Base-by-base conservation (phyloP, 2,888 invertebrate species). In the Drosophila pseudotalamancana region DNA sequence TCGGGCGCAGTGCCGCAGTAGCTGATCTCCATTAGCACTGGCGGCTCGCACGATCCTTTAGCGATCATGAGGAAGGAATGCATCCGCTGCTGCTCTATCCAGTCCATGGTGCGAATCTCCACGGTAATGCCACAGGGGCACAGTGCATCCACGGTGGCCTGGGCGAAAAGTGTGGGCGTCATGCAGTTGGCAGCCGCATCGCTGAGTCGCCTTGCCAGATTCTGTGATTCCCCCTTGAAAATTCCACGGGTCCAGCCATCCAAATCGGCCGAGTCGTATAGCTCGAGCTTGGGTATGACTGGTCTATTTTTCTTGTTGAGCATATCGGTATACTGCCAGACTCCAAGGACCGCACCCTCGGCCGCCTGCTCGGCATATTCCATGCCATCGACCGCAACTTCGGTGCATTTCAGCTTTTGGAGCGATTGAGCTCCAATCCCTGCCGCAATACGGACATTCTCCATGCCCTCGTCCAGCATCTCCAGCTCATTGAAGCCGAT, bases 161-260 rank as follows among this genome's bases (percentile, higher is more conserved):
- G 92, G 0, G 95, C 94, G 89, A 96, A 96, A 51, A 93, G 92
- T 0, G 94, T 93, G 4, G 96, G 96, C 0, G 96, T 96, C 94
- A 96, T 94, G 74, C 93, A 91, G 89, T 96, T 96, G 14, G 95
- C 94, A 0, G 96, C 95, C 0, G 94, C 93, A 85, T 96, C 96
- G 81, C 93, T 93, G 3, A 96, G 89, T 51, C 93, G 91, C n/a
- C 96, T 91, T 0, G 95, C 95, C 85, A 95, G 92, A 88, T 96
- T 96, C 90, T 96, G 96, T 0, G 94, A 94, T 55, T 95, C 93
- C 0, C 95, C 95, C 87, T 95, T 94, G 56, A 94, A 92, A 5
- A 92, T 85, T 1, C 96, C 96, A 25, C 93, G 90, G 12, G 92
- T 92, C 94, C 95, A 96, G 14, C 92, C 90, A 49, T 93, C 92